A percentile compares a stretch with the other conserved stretches of the same genome.
Evolutionary conservation across 2,113 vertebrate species (phyloP).

Genomic region (Alces alces): DNA sequence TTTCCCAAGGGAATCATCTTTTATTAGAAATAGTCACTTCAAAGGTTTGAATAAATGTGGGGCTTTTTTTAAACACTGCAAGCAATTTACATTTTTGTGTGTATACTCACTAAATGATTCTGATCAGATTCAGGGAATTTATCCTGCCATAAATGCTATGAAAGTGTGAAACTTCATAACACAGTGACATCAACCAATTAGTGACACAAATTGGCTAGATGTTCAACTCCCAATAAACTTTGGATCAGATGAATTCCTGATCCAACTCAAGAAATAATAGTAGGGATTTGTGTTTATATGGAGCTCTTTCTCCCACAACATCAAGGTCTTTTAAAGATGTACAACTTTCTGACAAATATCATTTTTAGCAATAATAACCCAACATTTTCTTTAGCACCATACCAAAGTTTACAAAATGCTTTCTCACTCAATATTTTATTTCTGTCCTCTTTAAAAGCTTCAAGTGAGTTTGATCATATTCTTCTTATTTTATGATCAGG

Average conservation of each 20-base stretch:
- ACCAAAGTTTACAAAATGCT: constrained; percentile 36
- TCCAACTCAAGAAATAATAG: constrained; percentile 1
- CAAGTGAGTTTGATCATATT: neutral
- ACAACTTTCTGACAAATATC: neutral
- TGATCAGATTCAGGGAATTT: constrained; percentile 57
- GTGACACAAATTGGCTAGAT: constrained; percentile 45
- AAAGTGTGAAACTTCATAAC: constrained; percentile 49
- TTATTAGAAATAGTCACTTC: constrained; percentile 76
- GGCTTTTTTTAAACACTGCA: constrained; percentile 52
- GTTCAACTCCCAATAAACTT: constrained; percentile 28
- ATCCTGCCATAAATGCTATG: constrained; percentile 39
- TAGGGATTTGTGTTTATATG: neutral
- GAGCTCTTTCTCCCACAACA: neutral
- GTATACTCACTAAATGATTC: constrained; percentile 58
- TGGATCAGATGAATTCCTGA: constrained; percentile 28
- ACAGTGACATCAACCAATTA: constrained; percentile 24
- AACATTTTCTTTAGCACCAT: constrained; percentile 23
- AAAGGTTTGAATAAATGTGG: constrained; percentile 73
- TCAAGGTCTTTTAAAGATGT: neutral
- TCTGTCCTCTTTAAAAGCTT: neutral
- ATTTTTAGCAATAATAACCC: constrained; percentile 34
- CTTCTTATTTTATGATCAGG: constrained; percentile 33
- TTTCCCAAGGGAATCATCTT: constrained; percentile 70
- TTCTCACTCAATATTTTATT: constrained; percentile 15
- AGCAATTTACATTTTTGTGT: constrained; percentile 69